Base-by-base conservation (phyloP, 2,797 vertebrate genomes). In the Alca torda region DNA sequence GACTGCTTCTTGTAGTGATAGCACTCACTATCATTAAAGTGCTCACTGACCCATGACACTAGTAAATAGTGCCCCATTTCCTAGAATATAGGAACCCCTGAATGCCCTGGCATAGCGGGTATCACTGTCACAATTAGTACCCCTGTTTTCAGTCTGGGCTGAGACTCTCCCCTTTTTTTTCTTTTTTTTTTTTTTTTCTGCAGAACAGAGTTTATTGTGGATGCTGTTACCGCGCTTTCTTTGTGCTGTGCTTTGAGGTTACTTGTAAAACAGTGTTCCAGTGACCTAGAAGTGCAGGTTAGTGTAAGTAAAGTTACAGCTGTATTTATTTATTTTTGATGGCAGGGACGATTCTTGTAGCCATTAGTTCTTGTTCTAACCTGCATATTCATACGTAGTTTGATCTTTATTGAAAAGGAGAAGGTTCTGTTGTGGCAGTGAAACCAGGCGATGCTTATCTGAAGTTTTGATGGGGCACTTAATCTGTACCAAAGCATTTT, bases 281-380 rank as follows among this genome's bases (percentile, higher is more conserved):
- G 82, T 96, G 95, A 96, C 93, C 92, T 94, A 95, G 94, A 96
- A 95, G 84, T 92, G 94, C 91, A 93, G 75, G 87, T 90, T 92
- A 69, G 89, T 93, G 87, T 88, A 84, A 95, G 65, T 94, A 72
- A 89, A 96, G 82, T 84, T 93, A 83, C 69, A 75, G 72, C 75
- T 89, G 39, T 31, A 23, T 83, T 74, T 37, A 39, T 64, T 85
- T 89, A 31, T 78, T 91, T 94, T 20, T 74, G 10, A 43, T 50
- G 39, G 16, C 25, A 73, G 39, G 45, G 50, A 13, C 51, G 23
- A 30, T 87, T 72, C 68, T 31, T 80, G 39, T 43, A 56, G 48
- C 53, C 17, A 16, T 67, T 70, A 75, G 33, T 74, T 87, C 68
- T 72, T 77, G 53, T 89, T 92, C 45, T 83, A 87, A 77, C 84